Base-by-base conservation (phyloP, 2,797 vertebrate species). In the Tapera naevia region DNA sequence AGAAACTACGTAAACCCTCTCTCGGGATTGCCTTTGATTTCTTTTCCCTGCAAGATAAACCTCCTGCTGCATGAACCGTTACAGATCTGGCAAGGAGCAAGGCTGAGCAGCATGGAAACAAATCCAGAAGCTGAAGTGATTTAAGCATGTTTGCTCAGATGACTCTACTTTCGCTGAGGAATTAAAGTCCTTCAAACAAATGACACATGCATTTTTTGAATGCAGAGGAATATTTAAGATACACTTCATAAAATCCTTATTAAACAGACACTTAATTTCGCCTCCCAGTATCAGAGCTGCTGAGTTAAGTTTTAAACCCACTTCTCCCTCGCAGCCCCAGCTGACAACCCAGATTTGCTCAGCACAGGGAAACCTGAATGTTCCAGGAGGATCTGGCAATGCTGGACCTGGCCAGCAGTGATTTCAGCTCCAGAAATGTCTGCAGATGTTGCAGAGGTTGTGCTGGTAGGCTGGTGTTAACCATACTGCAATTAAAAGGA, bases 331-430 rank as follows among this genome's bases (percentile, higher is more conserved):
- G 27, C 39, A 50, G 54, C 35, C 64, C 41, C 80, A 11, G 46
- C 22, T 24, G 23, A 48, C 46, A 48, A 9, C 21, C 46, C 22
- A 48, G 22, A 9, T 22, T 24, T 48, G 22, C 46, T 24, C 12
- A 21, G 22, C 22, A 23, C 39, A 41, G 39, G 39, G n/a, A 46
- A 21, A 21, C 45, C 45, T 46, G 45, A 46, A 48, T 48, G 22
- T 24, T 48, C 46, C 46, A 48, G 46, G 46, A 48, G 46, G 46
- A 48, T 48, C 17, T 18, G 18, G 45, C 45, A 45, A 45, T 43
- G 30, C 57, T 3, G 2, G 30, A 13, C 15, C 43, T 4, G 8
- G 13, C 19, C 58, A 3, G 22, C 4, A 3, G 17, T 1, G 11
- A 46, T 13, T 39, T 35, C 35, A 25, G 24, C 45, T 58, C 19